Conservation (phyloP, 2,888 invertebrate genomes). For the Adelphocoris suturalis region DNA sequence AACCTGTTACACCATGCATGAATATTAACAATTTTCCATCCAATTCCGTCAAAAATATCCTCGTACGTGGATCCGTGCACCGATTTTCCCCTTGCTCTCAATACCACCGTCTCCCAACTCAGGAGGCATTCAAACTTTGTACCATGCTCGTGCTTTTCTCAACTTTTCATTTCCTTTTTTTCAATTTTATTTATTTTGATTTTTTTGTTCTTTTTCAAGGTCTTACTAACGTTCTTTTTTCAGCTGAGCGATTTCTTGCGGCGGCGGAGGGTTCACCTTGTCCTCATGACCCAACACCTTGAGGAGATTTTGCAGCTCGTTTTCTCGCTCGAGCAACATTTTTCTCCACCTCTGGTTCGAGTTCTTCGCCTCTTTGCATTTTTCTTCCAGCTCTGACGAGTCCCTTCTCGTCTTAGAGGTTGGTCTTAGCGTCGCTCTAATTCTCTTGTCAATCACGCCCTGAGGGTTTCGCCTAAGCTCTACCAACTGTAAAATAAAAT, state of each 20-base stretch:
- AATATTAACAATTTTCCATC: too few species aligned
- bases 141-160: constrained; percentile 64
- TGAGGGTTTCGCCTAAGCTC: constrained; percentile 92
- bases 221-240: constrained; percentile 75
- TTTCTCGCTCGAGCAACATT: constrained; percentile 86
- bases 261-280: constrained; percentile 74
- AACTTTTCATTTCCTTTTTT: background rate
- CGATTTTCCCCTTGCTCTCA: constrained; percentile 38
- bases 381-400: constrained; percentile 90
- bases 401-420: constrained; percentile 89
- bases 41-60: too few species aligned
- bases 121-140: background rate
- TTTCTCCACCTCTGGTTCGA: constrained; percentile 90
- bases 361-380: constrained; percentile 89
- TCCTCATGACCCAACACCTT: constrained; percentile 84
- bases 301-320: constrained; percentile 82
- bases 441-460: constrained; percentile 89
- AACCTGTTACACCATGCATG: too few species aligned
- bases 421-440: constrained; percentile 92
- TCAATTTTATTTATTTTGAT: background rate
- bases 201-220: constrained; percentile 31
- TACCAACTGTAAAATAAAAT: constrained; percentile 84
- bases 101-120: constrained; percentile 6
- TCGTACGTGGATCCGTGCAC: background rate
- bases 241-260: constrained; percentile 74